phyloP scores from a whole-genome alignment of 2,888 invertebrate genomes.

The Vannuccia rotundouncinata region DNA sequence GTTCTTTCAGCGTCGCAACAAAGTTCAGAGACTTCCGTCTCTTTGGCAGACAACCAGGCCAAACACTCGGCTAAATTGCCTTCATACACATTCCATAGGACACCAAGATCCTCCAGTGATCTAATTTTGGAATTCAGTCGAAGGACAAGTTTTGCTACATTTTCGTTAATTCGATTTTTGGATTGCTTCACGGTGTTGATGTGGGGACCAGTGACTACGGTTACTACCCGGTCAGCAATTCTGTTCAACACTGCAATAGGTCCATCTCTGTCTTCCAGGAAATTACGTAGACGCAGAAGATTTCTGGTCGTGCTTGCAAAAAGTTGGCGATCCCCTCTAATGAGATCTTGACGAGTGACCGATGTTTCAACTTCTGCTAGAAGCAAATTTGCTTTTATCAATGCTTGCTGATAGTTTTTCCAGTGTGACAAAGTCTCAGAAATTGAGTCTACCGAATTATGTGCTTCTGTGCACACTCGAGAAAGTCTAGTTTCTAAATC shows the following conservation, averaged over 20 bases:
- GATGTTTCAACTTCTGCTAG: not conserved
- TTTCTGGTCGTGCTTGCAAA: not conserved
- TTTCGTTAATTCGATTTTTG: not conserved
- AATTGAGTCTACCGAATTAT: not conserved
- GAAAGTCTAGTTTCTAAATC: not conserved
- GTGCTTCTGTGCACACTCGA: not conserved
- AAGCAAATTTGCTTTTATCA: not conserved
- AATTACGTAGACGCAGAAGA: not conserved
- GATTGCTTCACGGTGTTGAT: not conserved
- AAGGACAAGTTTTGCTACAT: not conserved
- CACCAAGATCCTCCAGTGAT: not conserved
- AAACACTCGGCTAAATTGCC: conserved; percentile 1
- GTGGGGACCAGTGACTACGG: not conserved
- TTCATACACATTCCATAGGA: not conserved
- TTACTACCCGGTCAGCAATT: not conserved
- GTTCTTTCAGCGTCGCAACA: not conserved
- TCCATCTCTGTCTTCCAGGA: not conserved
- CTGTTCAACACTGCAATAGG: not conserved
- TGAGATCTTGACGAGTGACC: not conserved
- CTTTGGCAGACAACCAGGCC: not conserved
- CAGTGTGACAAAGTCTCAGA: not conserved
- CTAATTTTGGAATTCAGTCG: not conserved
- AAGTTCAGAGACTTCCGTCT: not conserved
- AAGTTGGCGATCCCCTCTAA: not conserved
- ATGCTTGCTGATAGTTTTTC: not conserved